phyloP scores from a whole-genome alignment of 2,888 invertebrate species.

The Drosophila mimica region DNA sequence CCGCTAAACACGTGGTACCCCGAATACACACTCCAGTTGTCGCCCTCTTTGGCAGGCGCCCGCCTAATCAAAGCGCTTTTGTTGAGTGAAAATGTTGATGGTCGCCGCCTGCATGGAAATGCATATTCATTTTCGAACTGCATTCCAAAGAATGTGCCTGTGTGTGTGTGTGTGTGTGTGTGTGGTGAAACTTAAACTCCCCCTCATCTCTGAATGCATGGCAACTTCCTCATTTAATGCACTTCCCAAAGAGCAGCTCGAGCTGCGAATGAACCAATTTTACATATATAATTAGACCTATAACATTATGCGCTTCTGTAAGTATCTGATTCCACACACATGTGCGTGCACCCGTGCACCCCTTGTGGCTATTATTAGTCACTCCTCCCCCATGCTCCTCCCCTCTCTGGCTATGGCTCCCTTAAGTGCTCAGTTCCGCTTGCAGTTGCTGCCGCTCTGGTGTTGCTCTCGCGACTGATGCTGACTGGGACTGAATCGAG shows the following conservation, averaged over 20 bases:
- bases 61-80: slow-evolving; percentile 58
- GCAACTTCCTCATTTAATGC: slow-evolving; percentile 64
- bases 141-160: slow-evolving; percentile 22
- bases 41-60: slow-evolving; percentile 15
- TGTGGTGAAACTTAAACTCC: slow-evolving; percentile 7
- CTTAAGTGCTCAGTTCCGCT: slow-evolving; percentile 78
- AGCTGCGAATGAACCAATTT: slow-evolving; percentile 49
- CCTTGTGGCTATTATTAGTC: slow-evolving; percentile 70
- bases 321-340: slow-evolving; percentile 22
- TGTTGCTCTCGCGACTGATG: slow-evolving; percentile 23
- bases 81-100: slow-evolving; percentile 61
- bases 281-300: slow-evolving; percentile 59
- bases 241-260: slow-evolving; percentile 45
- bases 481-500: slow-evolving; percentile 30
- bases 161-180: not conserved
- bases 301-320: slow-evolving; percentile 23
- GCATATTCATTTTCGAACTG: slow-evolving; percentile 52
- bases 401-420: slow-evolving; percentile 20
- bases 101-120: slow-evolving; percentile 60
- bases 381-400: not conserved
- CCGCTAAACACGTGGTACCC: slow-evolving; percentile 40
- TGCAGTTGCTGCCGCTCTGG: slow-evolving; percentile 37
- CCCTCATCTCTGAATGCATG: slow-evolving; percentile 7
- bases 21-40: slow-evolving; percentile 1
- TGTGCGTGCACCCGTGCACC: slow-evolving; percentile 64